A percentile compares a stretch with the other conserved stretches of the same genome.
phyloP scores from a whole-genome alignment of 2,113 vertebrate genomes.

The Mugil cephalus region DNA sequence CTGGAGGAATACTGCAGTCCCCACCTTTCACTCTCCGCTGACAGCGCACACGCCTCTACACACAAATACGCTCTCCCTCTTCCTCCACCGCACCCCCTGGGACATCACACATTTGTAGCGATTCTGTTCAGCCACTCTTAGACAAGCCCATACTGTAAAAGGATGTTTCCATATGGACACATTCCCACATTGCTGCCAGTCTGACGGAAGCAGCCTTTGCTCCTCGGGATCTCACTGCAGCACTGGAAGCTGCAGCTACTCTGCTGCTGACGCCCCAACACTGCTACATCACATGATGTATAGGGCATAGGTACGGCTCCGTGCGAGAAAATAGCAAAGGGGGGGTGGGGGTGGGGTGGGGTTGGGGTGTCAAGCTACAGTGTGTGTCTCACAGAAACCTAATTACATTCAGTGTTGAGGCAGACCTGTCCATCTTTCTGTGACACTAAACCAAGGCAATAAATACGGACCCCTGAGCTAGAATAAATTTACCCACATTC shows the following conservation, averaged over 20 bases:
- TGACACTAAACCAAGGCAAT: slow-evolving; percentile 71
- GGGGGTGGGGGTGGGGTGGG: too few species aligned
- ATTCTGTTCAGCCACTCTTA: slow-evolving; percentile 55
- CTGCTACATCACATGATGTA: slow-evolving; percentile 40
- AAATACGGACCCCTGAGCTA: slow-evolving; percentile 70
- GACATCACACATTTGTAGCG: slow-evolving; percentile 59
- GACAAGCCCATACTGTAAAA: slow-evolving; percentile 55
- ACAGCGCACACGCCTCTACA: slow-evolving; percentile 56
- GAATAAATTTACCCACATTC: slow-evolving; percentile 58
- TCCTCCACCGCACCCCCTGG: slow-evolving; percentile 41
- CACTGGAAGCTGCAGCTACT: slow-evolving; percentile 33
- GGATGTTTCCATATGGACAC: slow-evolving; percentile 60
- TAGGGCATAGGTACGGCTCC: slow-evolving; percentile 26
- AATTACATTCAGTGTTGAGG: slow-evolving; percentile 53
- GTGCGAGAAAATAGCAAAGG: slow-evolving; percentile 23
- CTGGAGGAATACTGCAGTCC: slow-evolving; percentile 77
- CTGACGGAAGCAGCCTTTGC: slow-evolving; percentile 25
- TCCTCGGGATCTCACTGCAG: slow-evolving; percentile 52
- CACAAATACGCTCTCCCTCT: slow-evolving; percentile 35
- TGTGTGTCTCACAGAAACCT: slow-evolving; percentile 40
- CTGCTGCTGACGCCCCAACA: slow-evolving; percentile 26
- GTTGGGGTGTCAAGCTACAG: slow-evolving; percentile 46
- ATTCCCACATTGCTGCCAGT: slow-evolving; percentile 55
- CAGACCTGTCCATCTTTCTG: slow-evolving; percentile 65
- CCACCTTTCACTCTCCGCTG: slow-evolving; percentile 69